A percentile compares a stretch with the other conserved stretches of the same genome.
These are phyloP conservation scores for Brevimyrus niger DNA, from an alignment of 2,113 vertebrate genomes.

Conservation along the genomic window DNA sequence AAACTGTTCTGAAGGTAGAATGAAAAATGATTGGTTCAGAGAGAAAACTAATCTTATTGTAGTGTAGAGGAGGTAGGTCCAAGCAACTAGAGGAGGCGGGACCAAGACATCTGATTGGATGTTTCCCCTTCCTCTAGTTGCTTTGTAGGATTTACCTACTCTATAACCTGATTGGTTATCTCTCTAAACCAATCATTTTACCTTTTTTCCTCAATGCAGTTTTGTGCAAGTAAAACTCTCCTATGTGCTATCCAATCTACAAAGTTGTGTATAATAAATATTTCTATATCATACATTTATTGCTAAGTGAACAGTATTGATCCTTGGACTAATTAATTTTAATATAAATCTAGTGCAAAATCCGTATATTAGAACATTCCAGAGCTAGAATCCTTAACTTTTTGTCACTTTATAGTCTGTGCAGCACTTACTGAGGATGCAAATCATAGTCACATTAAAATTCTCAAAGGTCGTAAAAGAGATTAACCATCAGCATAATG, in stretches of 20 bases:
- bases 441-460: background rate
- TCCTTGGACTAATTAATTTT: background rate
- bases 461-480: background rate
- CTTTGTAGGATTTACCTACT: background rate
- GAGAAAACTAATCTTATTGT: no score
- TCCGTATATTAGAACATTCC: no score
- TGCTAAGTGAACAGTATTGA: background rate
- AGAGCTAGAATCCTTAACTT: no score
- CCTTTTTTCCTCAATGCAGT: background rate
- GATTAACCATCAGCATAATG: background rate
- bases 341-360: background rate
- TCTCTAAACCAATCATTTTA: background rate
- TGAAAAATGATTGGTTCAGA: no score
- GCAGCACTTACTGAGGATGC: background rate
- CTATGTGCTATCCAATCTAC: background rate
- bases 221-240: background rate
- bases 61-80: no score
- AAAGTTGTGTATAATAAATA: background rate
- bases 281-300: background rate
- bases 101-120: no score
- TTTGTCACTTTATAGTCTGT: conserved; percentile 10
- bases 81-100: no score
- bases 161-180: background rate
- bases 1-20: no score
- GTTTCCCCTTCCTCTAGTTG: no score